Percentiles rank a stretch among this genome's conserved stretches.
These are phyloP conservation scores for Leucania comma DNA, from an alignment of 2,888 invertebrate species.

Conservation along the genomic window DNA sequence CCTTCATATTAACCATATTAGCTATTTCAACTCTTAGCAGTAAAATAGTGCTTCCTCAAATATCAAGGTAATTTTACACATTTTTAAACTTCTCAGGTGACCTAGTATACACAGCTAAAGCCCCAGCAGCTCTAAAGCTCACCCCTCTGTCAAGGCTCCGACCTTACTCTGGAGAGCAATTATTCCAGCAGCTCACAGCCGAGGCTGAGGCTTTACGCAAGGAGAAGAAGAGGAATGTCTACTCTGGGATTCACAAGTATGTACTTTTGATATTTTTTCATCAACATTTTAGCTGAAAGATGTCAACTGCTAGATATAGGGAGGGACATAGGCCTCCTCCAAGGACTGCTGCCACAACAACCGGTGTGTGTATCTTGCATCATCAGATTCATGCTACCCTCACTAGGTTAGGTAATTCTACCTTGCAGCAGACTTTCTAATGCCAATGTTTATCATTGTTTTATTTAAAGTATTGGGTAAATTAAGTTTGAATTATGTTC, in stretches of 20 bases:
- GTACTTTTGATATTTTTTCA: constrained; percentile 22
- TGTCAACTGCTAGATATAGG: no score
- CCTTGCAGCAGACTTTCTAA: no score
- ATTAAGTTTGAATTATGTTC: background rate
- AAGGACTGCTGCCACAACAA: no score
- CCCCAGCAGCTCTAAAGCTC: constrained; percentile 92
- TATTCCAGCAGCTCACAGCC: constrained; percentile 92
- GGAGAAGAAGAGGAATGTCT: constrained; percentile 95
- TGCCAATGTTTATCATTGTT: no score
- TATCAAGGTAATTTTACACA: background rate
- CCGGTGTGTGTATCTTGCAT: no score
- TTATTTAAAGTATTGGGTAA: no score
- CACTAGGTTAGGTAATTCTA: no score
- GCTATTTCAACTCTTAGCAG: background rate
- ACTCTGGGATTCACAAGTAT: constrained; percentile 95
- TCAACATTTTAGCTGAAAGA: no score
- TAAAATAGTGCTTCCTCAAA: background rate
- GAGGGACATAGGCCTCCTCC: no score
- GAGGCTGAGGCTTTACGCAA: constrained; percentile 96
- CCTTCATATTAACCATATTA: background rate
- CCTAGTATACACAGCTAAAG: constrained; percentile 92
- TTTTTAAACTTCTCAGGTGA: constrained; percentile 79
- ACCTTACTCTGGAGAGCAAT: constrained; percentile 92
- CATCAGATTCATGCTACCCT: no score
- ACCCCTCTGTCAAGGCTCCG: constrained; percentile 92